Percentiles rank a stretch among this genome's conserved stretches.
Evolutionary conservation across 2,113 vertebrate species (phyloP).

Genomic region (Syngnathus floridae): DNA sequence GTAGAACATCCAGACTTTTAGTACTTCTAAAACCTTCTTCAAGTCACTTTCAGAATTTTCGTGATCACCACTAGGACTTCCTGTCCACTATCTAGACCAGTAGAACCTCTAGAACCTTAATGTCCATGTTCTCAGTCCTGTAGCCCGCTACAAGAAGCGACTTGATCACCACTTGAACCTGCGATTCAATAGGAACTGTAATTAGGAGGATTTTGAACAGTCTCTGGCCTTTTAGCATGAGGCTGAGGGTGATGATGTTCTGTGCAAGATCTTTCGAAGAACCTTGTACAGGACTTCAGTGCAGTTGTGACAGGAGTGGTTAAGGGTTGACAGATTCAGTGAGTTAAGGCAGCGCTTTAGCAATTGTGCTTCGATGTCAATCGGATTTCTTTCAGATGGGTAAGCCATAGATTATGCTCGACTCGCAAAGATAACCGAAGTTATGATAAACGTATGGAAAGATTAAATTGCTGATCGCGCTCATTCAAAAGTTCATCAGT

Average conservation of each 20-base stretch:
- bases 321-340: too few relatives aligned
- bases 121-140: neutral
- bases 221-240: neutral
- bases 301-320: neutral
- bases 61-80: neutral
- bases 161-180: neutral
- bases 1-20: neutral
- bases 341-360: too few relatives aligned
- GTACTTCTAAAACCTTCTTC: neutral
- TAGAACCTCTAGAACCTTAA: neutral
- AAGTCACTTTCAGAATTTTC: neutral
- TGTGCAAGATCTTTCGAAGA: neutral
- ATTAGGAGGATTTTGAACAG: neutral
- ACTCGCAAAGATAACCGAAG: neutral
- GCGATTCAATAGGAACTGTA: neutral
- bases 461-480: neutral
- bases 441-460: neutral
- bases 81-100: neutral
- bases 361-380: too few relatives aligned
- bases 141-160: neutral
- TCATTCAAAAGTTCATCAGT: neutral
- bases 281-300: neutral
- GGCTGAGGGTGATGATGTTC: too few relatives aligned
- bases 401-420: too few relatives aligned
- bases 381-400: too few relatives aligned